phyloP scores from a whole-genome alignment of 1,140 invertebrate genomes.

The Lepidurus apus region DNA sequence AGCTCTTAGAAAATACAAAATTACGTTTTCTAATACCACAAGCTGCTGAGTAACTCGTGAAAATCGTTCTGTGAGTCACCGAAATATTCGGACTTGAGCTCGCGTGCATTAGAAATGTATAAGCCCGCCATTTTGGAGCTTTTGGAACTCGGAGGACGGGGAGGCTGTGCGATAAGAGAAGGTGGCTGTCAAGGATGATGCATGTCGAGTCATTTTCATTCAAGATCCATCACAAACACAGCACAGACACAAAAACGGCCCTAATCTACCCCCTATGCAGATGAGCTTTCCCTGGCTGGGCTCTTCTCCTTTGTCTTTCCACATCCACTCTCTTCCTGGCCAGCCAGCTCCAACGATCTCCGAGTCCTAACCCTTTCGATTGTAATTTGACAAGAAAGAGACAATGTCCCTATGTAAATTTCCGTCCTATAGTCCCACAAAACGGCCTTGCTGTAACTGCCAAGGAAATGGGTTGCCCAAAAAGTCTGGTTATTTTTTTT shows the following conservation, averaged over 20 bases:
- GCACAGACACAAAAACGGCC: constrained; percentile 12
- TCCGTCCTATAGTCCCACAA: neutral
- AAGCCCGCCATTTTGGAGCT: neutral
- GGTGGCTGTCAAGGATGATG: constrained; percentile 28
- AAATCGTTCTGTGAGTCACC: neutral
- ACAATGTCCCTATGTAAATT: constrained; percentile 16
- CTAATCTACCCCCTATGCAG: constrained; percentile 21
- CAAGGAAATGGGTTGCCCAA: neutral
- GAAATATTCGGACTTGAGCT: neutral
- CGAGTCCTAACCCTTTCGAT: constrained; percentile 3
- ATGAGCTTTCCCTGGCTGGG: constrained; percentile 2
- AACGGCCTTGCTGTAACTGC: constrained; percentile 17
- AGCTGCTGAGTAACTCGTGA: too few relatives aligned
- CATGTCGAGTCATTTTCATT: constrained; percentile 29
- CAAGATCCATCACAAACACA: constrained; percentile 24
- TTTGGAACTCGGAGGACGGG: neutral
- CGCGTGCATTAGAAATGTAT: neutral
- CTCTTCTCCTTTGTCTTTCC: neutral
- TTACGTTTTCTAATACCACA: too few relatives aligned
- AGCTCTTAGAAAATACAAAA: neutral
- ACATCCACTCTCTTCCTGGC: neutral
- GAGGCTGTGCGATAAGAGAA: constrained; percentile 27
- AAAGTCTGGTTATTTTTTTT: neutral
- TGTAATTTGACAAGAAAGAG: constrained; percentile 20
- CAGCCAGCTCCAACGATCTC: neutral